These are phyloP conservation scores for Paramisgurnus dabryanus DNA, from an alignment of 2,113 vertebrate species.

Conservation along the genomic window DNA sequence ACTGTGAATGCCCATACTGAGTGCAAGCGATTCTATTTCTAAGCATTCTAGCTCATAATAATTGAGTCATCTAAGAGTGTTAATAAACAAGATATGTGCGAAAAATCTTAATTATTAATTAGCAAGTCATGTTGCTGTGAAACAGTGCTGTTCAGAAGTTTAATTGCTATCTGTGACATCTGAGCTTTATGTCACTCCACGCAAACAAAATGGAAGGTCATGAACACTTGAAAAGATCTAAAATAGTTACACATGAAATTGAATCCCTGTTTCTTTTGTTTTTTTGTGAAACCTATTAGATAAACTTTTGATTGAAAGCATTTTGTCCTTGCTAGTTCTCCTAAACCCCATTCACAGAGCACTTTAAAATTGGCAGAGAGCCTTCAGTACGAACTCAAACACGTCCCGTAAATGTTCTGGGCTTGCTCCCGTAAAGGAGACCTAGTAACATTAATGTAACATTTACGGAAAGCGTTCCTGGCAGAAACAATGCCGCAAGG, in stretches of 20 bases:
- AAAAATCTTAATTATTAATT: slow-evolving; percentile 16
- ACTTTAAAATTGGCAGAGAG: too few species aligned
- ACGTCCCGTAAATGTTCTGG: too few species aligned
- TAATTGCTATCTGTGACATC: slow-evolving; percentile 21
- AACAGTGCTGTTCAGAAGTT: slow-evolving; percentile 21
- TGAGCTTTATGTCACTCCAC: slow-evolving; percentile 9
- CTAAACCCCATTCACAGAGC: too few species aligned
- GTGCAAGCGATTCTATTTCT: neutral
- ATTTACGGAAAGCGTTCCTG: too few species aligned
- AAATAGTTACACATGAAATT: slow-evolving; percentile 11
- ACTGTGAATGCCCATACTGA: neutral
- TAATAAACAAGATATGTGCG: slow-evolving; percentile 20
- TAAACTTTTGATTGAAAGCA: neutral
- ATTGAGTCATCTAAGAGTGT: slow-evolving; percentile 26
- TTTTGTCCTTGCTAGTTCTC: neutral
- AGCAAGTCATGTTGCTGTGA: slow-evolving; percentile 17
- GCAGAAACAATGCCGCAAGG: too few species aligned
- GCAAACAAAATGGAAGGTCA: neutral
- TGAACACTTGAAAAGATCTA: neutral
- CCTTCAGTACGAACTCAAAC: too few species aligned
- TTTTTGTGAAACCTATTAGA: neutral
- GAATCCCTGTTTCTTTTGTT: neutral
- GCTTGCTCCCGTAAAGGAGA: too few species aligned
- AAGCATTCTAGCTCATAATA: neutral
- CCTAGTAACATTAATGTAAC: too few species aligned